phyloP scores from a whole-genome alignment of 2,888 invertebrate genomes.

The Theretra japonica region DNA sequence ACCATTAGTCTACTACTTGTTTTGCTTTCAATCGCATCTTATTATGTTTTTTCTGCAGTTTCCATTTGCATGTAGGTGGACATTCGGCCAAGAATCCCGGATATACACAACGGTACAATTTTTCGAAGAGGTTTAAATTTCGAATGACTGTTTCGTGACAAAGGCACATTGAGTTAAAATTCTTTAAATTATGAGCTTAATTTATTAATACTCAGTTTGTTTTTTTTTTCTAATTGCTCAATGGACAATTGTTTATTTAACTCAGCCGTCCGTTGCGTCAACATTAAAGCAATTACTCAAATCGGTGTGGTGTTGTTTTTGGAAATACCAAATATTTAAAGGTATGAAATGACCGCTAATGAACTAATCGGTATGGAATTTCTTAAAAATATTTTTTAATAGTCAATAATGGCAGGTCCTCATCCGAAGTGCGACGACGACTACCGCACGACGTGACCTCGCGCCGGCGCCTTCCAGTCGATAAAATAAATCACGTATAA shows the following conservation, averaged over 20 bases:
- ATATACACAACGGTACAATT: constrained; percentile 3
- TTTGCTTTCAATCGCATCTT: constrained; percentile 48
- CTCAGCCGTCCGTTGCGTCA: no score
- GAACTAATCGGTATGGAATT: not conserved
- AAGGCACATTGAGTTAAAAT: no score
- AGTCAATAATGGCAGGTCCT: constrained; percentile 4
- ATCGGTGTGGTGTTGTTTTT: not conserved
- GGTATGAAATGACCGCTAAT: not conserved
- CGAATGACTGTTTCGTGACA: not conserved
- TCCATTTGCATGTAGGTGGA: not conserved
- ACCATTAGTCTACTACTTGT: constrained; percentile 61
- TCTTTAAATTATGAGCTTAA: not conserved
- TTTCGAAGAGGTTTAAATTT: not conserved
- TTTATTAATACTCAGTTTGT: no score
- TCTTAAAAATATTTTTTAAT: constrained; percentile 1
- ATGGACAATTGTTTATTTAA: no score
- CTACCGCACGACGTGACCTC: constrained; percentile 34
- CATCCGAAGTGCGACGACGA: constrained; percentile 21
- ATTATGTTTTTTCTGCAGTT: constrained; percentile 27
- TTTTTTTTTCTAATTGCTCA: no score
- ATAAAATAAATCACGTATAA: constrained; percentile 36
- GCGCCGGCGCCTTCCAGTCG: constrained; percentile 48
- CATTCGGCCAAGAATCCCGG: constrained; percentile 21
- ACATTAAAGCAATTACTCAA: no score
- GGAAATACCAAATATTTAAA: not conserved